Percentiles rank a stretch among this genome's conserved stretches.
These are phyloP conservation scores for Biston betularia DNA, from an alignment of 2,888 invertebrate species.

Conservation along the genomic window DNA sequence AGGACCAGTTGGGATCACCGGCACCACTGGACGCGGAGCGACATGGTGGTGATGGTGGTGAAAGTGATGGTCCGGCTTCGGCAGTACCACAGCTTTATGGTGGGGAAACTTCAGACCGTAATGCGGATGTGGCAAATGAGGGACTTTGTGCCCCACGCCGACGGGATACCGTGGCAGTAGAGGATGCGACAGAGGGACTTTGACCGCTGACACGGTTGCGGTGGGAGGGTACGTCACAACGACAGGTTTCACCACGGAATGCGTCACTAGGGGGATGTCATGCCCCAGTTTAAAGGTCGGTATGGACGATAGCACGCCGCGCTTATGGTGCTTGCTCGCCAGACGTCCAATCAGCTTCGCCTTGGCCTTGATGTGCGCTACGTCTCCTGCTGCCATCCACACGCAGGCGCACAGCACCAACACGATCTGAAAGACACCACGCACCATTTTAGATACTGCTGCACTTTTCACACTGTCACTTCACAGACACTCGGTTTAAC, in stretches of 20 bases:
- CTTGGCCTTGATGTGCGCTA: slow-evolving; percentile 69
- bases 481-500: slow-evolving; percentile 43
- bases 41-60: slow-evolving; percentile 81
- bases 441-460: slow-evolving; percentile 54
- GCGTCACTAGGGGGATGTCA: slow-evolving; percentile 78
- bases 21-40: slow-evolving; percentile 68
- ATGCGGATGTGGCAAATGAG: slow-evolving; percentile 68
- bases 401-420: slow-evolving; percentile 70
- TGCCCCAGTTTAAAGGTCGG: slow-evolving; percentile 81
- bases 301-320: slow-evolving; percentile 72
- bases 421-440: slow-evolving; percentile 74
- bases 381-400: slow-evolving; percentile 64
- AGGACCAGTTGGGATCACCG: slow-evolving; percentile 59
- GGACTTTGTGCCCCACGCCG: slow-evolving; percentile 70
- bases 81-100: slow-evolving; percentile 61
- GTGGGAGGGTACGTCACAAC: slow-evolving; percentile 81
- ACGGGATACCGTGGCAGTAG: slow-evolving; percentile 64
- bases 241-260: slow-evolving; percentile 79
- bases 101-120: slow-evolving; percentile 74
- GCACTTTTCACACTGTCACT: slow-evolving; percentile 43
- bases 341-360: slow-evolving; percentile 65
- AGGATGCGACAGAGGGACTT: slow-evolving; percentile 73
- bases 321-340: slow-evolving; percentile 71
- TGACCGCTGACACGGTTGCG: slow-evolving; percentile 75
- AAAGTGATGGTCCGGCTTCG: slow-evolving; percentile 71